phyloP scores from a whole-genome alignment of 1,140 invertebrate species.

The Rhopalosiphum padi region DNA sequence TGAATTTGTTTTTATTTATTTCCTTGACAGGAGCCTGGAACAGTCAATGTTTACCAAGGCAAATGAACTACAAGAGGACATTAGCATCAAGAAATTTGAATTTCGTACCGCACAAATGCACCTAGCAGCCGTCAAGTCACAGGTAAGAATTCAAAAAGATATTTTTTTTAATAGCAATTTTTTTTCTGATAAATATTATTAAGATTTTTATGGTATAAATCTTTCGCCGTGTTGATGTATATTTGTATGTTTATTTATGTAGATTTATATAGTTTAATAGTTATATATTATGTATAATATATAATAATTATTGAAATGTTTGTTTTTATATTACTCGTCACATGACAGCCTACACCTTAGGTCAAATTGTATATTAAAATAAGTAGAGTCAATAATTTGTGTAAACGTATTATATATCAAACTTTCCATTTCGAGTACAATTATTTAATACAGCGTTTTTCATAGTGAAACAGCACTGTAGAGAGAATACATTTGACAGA shows the following conservation, averaged over 20 bases:
- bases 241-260: background rate
- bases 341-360: background rate
- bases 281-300: too few relatives aligned
- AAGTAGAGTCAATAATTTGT: too few relatives aligned
- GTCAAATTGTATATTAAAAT: background rate
- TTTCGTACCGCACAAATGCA: slow-evolving; percentile 89
- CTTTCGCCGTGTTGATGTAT: background rate
- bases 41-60: slow-evolving; percentile 89
- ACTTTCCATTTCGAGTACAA: too few relatives aligned
- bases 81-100: slow-evolving; percentile 93
- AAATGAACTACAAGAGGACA: slow-evolving; percentile 93
- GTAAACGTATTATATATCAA: too few relatives aligned
- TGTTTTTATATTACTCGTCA: background rate
- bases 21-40: slow-evolving; percentile 73
- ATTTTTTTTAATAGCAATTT: background rate
- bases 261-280: too few relatives aligned
- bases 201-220: too few relatives aligned
- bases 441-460: too few relatives aligned
- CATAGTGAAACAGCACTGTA: too few relatives aligned
- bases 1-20: background rate
- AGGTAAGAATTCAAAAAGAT: slow-evolving; percentile 72
- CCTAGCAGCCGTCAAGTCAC: slow-evolving; percentile 84
- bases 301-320: background rate
- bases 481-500: too few relatives aligned
- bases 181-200: background rate